Base-by-base conservation (phyloP, 1,140 invertebrate genomes). In the Euwallacea similis region DNA sequence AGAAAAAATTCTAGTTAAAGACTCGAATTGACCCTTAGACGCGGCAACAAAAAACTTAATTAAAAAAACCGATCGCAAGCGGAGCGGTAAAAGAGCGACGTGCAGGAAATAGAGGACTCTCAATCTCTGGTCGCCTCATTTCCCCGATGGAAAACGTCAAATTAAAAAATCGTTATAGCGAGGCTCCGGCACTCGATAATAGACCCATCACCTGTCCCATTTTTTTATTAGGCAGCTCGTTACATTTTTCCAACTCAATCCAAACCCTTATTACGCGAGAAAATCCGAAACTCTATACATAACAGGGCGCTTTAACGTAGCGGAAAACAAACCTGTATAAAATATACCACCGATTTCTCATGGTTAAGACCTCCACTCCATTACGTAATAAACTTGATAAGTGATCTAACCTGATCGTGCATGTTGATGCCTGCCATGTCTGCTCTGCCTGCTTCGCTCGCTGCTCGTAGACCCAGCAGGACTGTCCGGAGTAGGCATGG, bases 401-500 rank as follows among this genome's bases (percentile, higher is more conserved):
- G 2, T 50, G 13, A 50, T 4, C 21, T 69, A 58, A 75, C 74
- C 71, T 59, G 74, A 75, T 73, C 74, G 61, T 11, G 42, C 60
- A 53, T 74, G 72, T 59, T 77, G 76, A 15, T 73, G 72, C 33
- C 68, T 55, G 58, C 61, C 64, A 7, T 70, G 68, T 42, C 68
- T 63, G 42, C 72, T 74, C n/a, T 67, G 65, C 44, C 66, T 61
- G 69, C 80, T 81, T 61, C 78, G 73, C n/a, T 76, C 80, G 68
- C 81, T 82, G 74, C 81, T 81, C 7, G 80, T 80, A 4, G 80
- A 81, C 42, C 75, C 75, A 6, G 64, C 72, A 4, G 79, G 79
- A 74, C 78, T 79, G 54, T 80, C 78, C 11, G 78, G 77, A 13
- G 73, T 69, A 41, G 62, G 74, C 13, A 66, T 67, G 42, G 70